Percentiles rank a stretch among this genome's conserved stretches.
Conservation (phyloP, 1,140 invertebrate genomes). For the Plodia interpunctella region DNA sequence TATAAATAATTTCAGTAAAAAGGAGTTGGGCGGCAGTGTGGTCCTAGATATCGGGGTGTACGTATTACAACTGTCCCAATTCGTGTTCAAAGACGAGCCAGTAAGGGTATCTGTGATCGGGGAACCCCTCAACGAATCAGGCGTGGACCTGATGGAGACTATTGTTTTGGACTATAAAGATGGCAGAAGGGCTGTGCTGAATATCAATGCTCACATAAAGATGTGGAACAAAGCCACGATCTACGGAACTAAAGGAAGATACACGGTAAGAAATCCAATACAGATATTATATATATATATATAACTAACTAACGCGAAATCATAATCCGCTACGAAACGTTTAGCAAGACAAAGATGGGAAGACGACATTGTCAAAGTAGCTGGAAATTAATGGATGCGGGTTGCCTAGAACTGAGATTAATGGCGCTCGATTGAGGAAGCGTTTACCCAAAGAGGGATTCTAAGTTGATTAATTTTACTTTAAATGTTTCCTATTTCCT, state of each 20-base stretch:
- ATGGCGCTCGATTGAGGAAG: no score
- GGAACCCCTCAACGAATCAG: slow-evolving; percentile 79
- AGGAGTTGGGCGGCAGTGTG: slow-evolving; percentile 87
- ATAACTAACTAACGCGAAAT: no score
- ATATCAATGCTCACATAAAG: slow-evolving; percentile 70
- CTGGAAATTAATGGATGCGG: no score
- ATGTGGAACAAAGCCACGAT: slow-evolving; percentile 70
- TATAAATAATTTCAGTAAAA: slow-evolving; percentile 55
- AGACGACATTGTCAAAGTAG: no score
- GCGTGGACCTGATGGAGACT: slow-evolving; percentile 82
- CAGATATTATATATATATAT: no score
- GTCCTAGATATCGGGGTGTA: slow-evolving; percentile 92
- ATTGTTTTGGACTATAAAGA: slow-evolving; percentile 81
- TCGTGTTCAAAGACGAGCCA: slow-evolving; percentile 83
- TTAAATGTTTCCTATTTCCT: no score
- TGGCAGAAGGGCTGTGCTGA: slow-evolving; percentile 81
- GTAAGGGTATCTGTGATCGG: slow-evolving; percentile 80
- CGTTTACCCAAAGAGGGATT: no score
- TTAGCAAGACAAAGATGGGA: no score
- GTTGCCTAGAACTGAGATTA: no score
- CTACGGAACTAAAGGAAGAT: slow-evolving; percentile 27
- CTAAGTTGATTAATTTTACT: no score
- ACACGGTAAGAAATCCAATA: slow-evolving; percentile 43
- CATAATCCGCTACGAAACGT: no score
- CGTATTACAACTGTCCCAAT: slow-evolving; percentile 84